A percentile compares a stretch with the other conserved stretches of the same genome.
Evolutionary conservation across 2,888 invertebrate genomes (phyloP).

Genomic region (Pollenia angustigena): DNA sequence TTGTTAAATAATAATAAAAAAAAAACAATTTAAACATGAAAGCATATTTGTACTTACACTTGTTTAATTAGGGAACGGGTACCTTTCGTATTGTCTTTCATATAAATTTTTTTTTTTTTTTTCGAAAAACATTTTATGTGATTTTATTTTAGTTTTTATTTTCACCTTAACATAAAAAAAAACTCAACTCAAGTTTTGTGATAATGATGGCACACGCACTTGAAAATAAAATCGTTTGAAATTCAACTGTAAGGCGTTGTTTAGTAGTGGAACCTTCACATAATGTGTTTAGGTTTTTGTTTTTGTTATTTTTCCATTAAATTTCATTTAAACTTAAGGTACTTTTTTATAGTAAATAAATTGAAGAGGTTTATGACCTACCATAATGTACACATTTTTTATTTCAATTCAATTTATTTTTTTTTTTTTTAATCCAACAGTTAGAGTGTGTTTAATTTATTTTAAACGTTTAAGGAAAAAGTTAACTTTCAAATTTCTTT

Average conservation of each 20-base stretch:
- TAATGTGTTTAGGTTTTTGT: constrained; percentile 30
- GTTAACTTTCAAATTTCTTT: background rate
- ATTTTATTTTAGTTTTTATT: constrained; percentile 9
- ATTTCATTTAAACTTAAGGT: constrained; percentile 3
- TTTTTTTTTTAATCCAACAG: too few relatives aligned
- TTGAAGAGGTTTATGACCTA: constrained; percentile 70
- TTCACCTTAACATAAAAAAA: background rate
- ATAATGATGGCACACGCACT: constrained; percentile 64
- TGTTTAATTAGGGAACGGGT: background rate
- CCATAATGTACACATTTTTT: constrained; percentile 28
- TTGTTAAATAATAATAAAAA: background rate
- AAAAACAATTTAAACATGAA: constrained; percentile 11
- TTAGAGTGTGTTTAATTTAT: background rate
- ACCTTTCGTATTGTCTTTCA: constrained; percentile 2
- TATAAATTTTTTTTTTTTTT: background rate
- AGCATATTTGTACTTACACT: background rate
- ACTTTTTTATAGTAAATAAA: constrained; percentile 13
- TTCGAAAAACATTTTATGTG: background rate
- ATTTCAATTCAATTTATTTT: constrained; percentile 25
- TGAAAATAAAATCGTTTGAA: constrained; percentile 63
- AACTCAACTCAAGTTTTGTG: background rate
- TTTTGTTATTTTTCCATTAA: background rate
- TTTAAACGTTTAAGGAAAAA: background rate
- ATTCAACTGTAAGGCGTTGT: constrained; percentile 32
- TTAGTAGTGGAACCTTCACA: constrained; percentile 6